Evolutionary conservation across 2,113 vertebrate genomes (phyloP), one percentile per base, ranked within the genome.

Genomic region (Penelope pileata): DNA sequence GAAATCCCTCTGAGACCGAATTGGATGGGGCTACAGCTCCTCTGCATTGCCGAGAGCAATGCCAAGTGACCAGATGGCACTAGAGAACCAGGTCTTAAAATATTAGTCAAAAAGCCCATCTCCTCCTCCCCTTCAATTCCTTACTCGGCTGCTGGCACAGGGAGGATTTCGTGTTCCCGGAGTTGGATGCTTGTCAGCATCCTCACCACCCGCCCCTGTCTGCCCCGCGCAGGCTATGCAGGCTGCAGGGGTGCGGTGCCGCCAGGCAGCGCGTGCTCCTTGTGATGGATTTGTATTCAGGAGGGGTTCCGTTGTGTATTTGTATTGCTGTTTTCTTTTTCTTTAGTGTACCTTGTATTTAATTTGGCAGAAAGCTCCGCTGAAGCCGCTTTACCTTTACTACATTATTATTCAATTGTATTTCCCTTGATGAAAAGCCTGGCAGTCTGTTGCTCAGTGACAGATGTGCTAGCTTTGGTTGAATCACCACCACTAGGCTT

Each of bases 401-500:
- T 58, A 10, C 91, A 96, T 97, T 97, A 96, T 97, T 95, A 98
- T 98, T 97, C 97, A 95, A 96, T 97, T 96, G 94, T 93, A 83
- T 97, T 95, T 97, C 96, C 97, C 97, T 86, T 93, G 95, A 96
- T 96, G 94, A 82, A 96, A 96, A 96, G 88, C 75, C 96, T 98
- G 97, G 97, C 97, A 96, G 96, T 40, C 82, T 96, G 93, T 93
- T 98, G 92, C 89, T 97, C 73, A 6, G 86, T 98, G 97, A 98
- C 98, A 98, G 98, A 97, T 98, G 98, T 94, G 92, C 96, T 95
- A 93, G 95, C 88, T 98, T 96, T 97, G 97, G 97, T 97, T 98
- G 97, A 98, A 96, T 98, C 93, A 91, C 97, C 97, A 96, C 92
- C 96, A 95, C 97, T 68, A 97, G 97, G 87, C 81, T 36, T 97